phyloP scores from a whole-genome alignment of 2,888 invertebrate genomes.

The Napeogenes sylphis region DNA sequence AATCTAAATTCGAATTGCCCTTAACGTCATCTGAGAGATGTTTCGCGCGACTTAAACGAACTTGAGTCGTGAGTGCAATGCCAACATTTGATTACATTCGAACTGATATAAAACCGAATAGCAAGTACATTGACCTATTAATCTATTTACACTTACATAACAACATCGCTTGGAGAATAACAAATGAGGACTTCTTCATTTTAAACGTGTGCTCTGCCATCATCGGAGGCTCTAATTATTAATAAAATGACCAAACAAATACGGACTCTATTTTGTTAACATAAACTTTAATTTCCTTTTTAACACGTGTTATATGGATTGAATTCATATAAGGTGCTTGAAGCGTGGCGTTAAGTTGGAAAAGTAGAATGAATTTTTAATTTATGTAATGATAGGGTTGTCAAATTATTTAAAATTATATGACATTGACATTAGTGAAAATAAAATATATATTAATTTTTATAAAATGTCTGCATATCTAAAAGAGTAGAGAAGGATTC shows the following conservation, averaged over 20 bases:
- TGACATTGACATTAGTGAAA: neutral
- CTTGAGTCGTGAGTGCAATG: conserved; percentile 22
- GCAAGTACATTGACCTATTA: conserved; percentile 62
- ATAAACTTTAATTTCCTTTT: conserved; percentile 11
- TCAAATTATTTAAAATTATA: neutral
- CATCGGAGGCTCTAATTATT: conserved; percentile 46
- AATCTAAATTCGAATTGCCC: too few relatives aligned
- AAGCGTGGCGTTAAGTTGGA: conserved; percentile 49
- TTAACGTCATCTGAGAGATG: conserved; percentile 2
- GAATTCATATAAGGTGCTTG: conserved; percentile 34
- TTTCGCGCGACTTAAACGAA: conserved; percentile 15
- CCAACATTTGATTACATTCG: conserved; percentile 40
- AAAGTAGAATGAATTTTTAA: conserved; percentile 52
- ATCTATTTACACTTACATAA: conserved; percentile 63
- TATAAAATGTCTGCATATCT: neutral
- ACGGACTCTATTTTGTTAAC: conserved; percentile 9
- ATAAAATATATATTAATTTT: neutral
- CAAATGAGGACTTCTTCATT: conserved; percentile 48
- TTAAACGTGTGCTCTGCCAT: conserved; percentile 48
- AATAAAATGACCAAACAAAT: conserved; percentile 12
- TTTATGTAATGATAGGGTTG: conserved; percentile 31
- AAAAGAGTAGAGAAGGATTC: too few relatives aligned
- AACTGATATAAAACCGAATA: conserved; percentile 42
- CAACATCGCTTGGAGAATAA: conserved; percentile 44
- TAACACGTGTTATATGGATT: neutral